phyloP scores from a whole-genome alignment of 2,888 invertebrate species.

The Stenodema calcarata region DNA sequence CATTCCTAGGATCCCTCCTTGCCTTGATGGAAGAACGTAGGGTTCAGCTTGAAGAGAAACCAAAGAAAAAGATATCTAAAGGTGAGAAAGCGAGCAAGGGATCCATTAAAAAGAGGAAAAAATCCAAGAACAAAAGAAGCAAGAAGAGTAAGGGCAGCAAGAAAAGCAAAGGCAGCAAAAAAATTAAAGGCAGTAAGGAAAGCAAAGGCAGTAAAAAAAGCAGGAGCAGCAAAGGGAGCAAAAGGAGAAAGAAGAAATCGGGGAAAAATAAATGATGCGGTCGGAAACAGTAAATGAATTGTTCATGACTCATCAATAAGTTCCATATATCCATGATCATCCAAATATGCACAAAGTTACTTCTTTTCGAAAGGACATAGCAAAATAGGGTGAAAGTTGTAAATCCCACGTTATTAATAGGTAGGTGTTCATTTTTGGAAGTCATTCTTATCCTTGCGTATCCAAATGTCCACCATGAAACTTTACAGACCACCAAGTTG shows the following conservation, averaged over 20 bases:
- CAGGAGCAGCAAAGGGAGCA: neutral
- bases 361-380: no score
- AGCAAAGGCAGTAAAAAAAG: neutral
- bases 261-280: neutral
- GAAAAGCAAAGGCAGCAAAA: neutral
- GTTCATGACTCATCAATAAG: no score
- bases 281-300: no score
- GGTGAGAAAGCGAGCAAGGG: neutral
- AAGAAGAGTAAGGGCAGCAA: neutral
- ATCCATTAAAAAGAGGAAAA: neutral
- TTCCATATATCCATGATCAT: no score
- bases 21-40: neutral
- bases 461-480: no score
- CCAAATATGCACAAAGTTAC: no score
- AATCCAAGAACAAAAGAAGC: neutral
- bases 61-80: neutral
- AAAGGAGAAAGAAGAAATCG: neutral
- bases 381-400: no score
- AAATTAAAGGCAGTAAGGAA: neutral
- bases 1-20: constrained; percentile 25
- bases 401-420: no score
- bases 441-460: no score
- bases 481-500: no score
- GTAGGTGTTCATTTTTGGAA: no score
- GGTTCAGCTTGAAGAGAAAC: neutral